Evolutionary conservation across 1,140 invertebrate species (phyloP).

Genomic region (Atta texana): DNA sequence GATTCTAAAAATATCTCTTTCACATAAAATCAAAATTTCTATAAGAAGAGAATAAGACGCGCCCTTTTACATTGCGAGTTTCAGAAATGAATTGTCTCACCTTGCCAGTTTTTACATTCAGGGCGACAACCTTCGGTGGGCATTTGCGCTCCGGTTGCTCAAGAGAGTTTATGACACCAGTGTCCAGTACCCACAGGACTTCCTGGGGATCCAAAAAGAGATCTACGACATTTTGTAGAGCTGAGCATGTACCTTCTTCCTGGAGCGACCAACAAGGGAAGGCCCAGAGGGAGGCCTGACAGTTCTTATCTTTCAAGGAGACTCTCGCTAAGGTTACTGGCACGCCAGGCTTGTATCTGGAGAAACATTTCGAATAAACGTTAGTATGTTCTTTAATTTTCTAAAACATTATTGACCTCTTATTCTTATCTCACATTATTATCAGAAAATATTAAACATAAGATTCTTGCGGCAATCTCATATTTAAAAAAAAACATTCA

Average conservation of each 20-base stretch:
- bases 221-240: slow-evolving; percentile 88
- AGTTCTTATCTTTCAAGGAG: slow-evolving; percentile 81
- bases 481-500: neutral
- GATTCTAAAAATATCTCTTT: neutral
- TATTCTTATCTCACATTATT: neutral
- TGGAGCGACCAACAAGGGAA: slow-evolving; percentile 88
- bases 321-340: slow-evolving; percentile 87
- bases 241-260: slow-evolving; percentile 87
- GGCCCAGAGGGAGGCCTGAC: slow-evolving; percentile 84
- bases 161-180: slow-evolving; percentile 87
- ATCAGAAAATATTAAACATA: neutral
- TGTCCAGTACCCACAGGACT: slow-evolving; percentile 88
- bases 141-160: slow-evolving; percentile 86
- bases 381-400: neutral
- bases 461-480: neutral
- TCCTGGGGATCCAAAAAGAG: slow-evolving; percentile 87
- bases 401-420: neutral
- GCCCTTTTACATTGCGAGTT: neutral
- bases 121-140: slow-evolving; percentile 87
- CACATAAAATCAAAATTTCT: neutral
- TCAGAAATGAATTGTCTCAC: slow-evolving; percentile 62
- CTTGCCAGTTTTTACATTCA: slow-evolving; percentile 87
- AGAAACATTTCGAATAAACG: neutral
- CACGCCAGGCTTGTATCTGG: slow-evolving; percentile 84
- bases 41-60: neutral